Base-by-base conservation (phyloP, 1,140 invertebrate genomes). In the Cydia pomonella region DNA sequence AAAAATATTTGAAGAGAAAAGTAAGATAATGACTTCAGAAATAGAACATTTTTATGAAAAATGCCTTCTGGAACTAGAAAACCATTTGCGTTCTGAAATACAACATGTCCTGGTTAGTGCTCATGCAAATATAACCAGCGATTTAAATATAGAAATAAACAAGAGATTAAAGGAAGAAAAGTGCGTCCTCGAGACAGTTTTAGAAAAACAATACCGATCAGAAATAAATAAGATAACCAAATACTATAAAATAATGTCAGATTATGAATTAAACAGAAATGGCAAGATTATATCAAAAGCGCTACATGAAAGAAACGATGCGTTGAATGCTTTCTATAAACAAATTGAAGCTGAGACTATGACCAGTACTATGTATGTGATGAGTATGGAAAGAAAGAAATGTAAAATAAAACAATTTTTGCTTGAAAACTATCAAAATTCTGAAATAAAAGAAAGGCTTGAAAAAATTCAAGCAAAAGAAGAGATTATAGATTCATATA, bases 351-450 rank as follows among this genome's bases (percentile, higher is more conserved):
- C 83, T 33, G 84, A 90, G 80, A 86, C 83, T 74, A 75, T 86
- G 38, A 90, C 91, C 6, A 86, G 85, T 71, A 86, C 85, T 21
- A 91, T 92, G 87, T 93, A 92, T 77, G 76, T 93, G 29, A 87
- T 93, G 85, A 87, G 86, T 50, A 80, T 83, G 10, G 90, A 93
- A 80, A 81, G 91, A 77, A 93, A 90, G 79, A 93, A 90, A 79
- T 92, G 89, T 82, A 85, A 79, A 82, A 85, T 93, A 3, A 86
- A 85, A 75, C 79, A 88, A 77, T 83, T 93, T 62, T 29, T 89
- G 9, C 64, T 92, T 76, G 81, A 92, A 76, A 87, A 81, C 72
- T 79, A 82, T 79, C 87, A 88, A 44, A 79, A 63, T 29, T 72
- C 64, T 10, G 86, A 90, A 80, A 73, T 88, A 62, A 64, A 75